A percentile compares a stretch with the other conserved stretches of the same genome.
Evolutionary conservation across 2,888 invertebrate species (phyloP).

Genomic region (Agrypnus murinus): DNA sequence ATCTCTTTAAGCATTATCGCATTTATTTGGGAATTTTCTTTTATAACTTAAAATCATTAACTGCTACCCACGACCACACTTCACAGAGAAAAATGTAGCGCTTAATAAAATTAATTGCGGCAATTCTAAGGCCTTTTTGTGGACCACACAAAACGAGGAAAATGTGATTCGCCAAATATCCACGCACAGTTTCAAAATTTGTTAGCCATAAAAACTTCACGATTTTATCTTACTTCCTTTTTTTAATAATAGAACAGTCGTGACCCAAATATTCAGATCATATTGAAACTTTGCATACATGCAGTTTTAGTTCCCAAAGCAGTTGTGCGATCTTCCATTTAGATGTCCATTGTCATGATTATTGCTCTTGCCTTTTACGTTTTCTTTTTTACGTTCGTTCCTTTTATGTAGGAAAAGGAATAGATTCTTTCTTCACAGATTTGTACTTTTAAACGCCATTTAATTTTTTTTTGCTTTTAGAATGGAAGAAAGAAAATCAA

Average conservation of each 20-base stretch:
- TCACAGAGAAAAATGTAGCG: constrained; percentile 25
- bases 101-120: constrained; percentile 29
- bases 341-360: constrained; percentile 37
- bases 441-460: too few relatives aligned
- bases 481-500: too few relatives aligned
- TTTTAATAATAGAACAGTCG: not conserved
- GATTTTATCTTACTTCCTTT: not conserved
- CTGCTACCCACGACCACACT: constrained; percentile 24
- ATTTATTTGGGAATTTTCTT: constrained; percentile 21
- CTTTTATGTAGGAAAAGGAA: constrained; percentile 2
- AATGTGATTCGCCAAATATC: constrained; percentile 10
- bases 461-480: too few relatives aligned
- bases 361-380: constrained; percentile 28
- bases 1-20: constrained; percentile 22
- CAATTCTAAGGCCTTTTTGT: constrained; percentile 22
- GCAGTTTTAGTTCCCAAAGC: constrained; percentile 20
- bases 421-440: too few relatives aligned
- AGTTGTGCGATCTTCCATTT: constrained; percentile 33
- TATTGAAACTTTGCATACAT: constrained; percentile 26
- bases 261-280: not conserved
- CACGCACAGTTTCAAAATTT: too few relatives aligned
- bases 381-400: not conserved
- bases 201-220: too few relatives aligned
- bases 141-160: constrained; percentile 24
- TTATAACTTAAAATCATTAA: constrained; percentile 27